phyloP scores from a whole-genome alignment of 2,113 vertebrate genomes.

The Hystrix cristata region DNA sequence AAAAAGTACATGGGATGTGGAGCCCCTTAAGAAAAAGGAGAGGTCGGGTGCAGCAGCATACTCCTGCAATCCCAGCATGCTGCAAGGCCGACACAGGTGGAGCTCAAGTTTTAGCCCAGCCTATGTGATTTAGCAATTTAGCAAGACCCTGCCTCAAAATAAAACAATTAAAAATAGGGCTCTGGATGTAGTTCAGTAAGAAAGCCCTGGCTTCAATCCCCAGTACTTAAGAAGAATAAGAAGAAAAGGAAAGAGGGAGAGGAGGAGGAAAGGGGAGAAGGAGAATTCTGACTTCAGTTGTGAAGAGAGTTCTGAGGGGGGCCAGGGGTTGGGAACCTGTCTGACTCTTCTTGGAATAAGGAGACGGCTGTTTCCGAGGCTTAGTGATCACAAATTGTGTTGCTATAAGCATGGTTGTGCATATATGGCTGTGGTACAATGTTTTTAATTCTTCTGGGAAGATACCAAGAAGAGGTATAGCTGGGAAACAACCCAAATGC shows the following conservation, averaged over 20 bases:
- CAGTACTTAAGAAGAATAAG: background rate
- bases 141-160: background rate
- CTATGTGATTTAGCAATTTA: background rate
- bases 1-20: background rate
- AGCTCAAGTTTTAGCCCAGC: background rate
- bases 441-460: too few relatives aligned
- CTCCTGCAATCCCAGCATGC: background rate
- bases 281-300: background rate
- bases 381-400: too few relatives aligned
- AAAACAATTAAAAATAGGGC: background rate
- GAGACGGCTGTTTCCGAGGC: background rate
- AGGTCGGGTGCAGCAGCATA: background rate
- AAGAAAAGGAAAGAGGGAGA: background rate
- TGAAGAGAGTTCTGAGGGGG: conserved; percentile 4
- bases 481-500: too few relatives aligned
- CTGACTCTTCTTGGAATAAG: conserved; percentile 22
- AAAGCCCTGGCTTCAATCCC: background rate
- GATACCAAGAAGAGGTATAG: too few relatives aligned
- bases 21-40: background rate
- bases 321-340: background rate
- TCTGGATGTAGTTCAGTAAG: background rate
- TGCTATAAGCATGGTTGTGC: too few relatives aligned
- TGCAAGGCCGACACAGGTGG: background rate
- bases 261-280: background rate
- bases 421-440: too few relatives aligned